Evolutionary conservation across 2,113 vertebrate genomes (phyloP), one percentile per base, ranked within the genome.

Genomic region (Cariama cristata): DNA sequence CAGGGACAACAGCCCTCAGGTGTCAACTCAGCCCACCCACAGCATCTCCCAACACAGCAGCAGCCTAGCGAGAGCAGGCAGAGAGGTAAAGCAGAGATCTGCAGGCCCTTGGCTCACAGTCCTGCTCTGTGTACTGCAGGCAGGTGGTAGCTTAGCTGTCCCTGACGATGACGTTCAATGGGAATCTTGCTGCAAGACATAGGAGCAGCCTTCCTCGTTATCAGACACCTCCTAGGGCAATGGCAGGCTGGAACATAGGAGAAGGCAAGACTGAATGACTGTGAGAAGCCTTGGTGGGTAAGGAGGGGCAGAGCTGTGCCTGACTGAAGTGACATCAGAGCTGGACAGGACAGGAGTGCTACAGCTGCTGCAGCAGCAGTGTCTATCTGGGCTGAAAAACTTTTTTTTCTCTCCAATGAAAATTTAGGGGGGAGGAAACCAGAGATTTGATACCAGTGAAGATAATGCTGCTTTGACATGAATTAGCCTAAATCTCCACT

Each of bases 401-500:
- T 6, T 14, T 19, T 82, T 91, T 55, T 53, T 18, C 28, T 33
- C 22, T n/a, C 7, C 35, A 66, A 1, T 30, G 24, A 88, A 80
- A 79, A 67, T n/a, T 0, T 33, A 3, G 10, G 22, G 1, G 1
- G 21, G 6, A 55, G 35, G 16, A 92, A 16, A 64, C 3, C 12
- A 88, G 22, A 81, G 8, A 5, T 38, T 40, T 5, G 1, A 85
- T 9, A 81, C 28, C 18, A 67, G 8, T 23, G 22, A 75, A 69
- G n/a, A 28, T 62, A 85, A 44, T 53, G 17, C 33, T 69, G 18
- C 6, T 86, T 74, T 84, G 14, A 59, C 9, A n/a, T 19, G 33
- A 22, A 52, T 33, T 33, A 89, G 12, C 11, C 35, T 47, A 67
- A 50, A 12, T 28, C 13, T 56, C 18, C 19, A 9, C 62, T 77